Evolutionary conservation across 2,113 vertebrate genomes (phyloP).

Genomic region (Miniopterus natalensis): DNA sequence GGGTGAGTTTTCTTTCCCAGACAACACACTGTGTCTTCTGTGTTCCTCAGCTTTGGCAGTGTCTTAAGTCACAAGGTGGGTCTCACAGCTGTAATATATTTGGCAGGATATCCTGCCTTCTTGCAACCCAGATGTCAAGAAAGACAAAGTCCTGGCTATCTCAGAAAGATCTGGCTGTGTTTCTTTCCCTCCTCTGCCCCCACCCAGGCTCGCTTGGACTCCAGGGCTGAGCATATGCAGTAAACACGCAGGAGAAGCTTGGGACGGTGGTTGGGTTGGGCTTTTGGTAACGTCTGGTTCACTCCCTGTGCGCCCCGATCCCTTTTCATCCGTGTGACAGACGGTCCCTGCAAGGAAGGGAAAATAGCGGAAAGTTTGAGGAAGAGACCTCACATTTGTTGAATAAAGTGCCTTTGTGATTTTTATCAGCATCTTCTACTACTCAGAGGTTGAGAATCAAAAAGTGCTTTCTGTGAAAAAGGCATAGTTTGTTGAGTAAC

Average conservation of each 20-base stretch:
- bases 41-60: constrained; percentile 79
- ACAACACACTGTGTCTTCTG: constrained; percentile 82
- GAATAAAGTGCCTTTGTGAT: constrained; percentile 51
- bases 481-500: constrained; percentile 46
- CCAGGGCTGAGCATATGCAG: constrained; percentile 61
- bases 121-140: constrained; percentile 88
- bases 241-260: constrained; percentile 74
- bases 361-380: constrained; percentile 39
- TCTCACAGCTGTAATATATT: constrained; percentile 90
- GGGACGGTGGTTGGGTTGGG: not conserved
- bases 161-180: constrained; percentile 85
- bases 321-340: constrained; percentile 29
- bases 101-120: constrained; percentile 90
- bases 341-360: constrained; percentile 47
- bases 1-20: constrained; percentile 67
- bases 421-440: constrained; percentile 34
- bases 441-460: constrained; percentile 10
- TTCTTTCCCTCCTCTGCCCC: constrained; percentile 64
- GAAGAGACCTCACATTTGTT: not conserved
- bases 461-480: constrained; percentile 64
- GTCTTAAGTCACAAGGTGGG: constrained; percentile 88
- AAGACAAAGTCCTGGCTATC: constrained; percentile 89
- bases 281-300: constrained; percentile 28
- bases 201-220: constrained; percentile 51
- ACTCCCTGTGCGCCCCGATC: constrained; percentile 12